These are phyloP conservation scores for Salmo trutta DNA, from an alignment of 2,797 vertebrate genomes.

Conservation along the genomic window DNA sequence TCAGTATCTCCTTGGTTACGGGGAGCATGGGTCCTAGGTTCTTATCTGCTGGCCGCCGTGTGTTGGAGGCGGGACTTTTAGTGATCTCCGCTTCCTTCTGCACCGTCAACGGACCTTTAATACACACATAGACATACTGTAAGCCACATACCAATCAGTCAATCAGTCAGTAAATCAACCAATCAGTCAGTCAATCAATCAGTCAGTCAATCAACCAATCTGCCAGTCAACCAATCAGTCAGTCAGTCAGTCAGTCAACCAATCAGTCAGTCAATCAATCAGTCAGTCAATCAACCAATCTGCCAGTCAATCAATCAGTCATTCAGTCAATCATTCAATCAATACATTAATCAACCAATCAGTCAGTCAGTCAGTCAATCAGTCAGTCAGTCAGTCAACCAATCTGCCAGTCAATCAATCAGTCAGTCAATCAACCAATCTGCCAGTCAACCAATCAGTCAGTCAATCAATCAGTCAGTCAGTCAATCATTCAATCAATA, in stretches of 20 bases:
- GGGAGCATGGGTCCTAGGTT: constrained; percentile 91
- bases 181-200: not conserved
- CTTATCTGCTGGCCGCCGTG: constrained; percentile 86
- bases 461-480: not conserved
- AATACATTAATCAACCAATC: constrained; percentile 32
- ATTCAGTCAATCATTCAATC: constrained; percentile 69
- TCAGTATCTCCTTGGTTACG: constrained; percentile 83
- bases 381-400: not conserved
- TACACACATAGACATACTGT: no score
- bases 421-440: not conserved
- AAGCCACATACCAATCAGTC: not conserved
- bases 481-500: not conserved
- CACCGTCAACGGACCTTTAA: constrained; percentile 67
- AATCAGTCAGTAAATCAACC: not conserved
- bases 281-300: not conserved
- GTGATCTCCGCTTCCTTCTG: constrained; percentile 88
- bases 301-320: no score
- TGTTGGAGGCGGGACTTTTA: constrained; percentile 89
- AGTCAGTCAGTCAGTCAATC: not conserved
- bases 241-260: not conserved
- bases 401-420: not conserved
- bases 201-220: not conserved
- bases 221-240: not conserved
- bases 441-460: not conserved
- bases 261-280: not conserved